Conservation (phyloP, 2,888 invertebrate species). For the Dryocosmus kuriphilus region DNA sequence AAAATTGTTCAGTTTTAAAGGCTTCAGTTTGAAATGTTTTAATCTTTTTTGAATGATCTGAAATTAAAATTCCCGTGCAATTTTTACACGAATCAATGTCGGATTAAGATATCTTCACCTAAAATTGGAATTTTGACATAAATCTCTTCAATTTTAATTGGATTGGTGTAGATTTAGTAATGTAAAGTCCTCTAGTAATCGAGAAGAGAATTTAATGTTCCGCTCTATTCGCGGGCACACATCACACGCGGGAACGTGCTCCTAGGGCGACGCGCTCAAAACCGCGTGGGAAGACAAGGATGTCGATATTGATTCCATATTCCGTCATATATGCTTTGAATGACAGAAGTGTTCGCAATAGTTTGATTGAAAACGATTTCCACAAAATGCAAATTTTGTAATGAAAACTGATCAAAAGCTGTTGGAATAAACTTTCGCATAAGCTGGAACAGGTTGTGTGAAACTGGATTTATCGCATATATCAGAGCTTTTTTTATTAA, state of each 20-base stretch:
- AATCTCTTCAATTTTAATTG: constrained; percentile 8
- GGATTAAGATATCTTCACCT: neutral
- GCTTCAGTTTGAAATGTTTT: too few species aligned
- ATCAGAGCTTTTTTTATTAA: neutral
- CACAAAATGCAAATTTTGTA: constrained; percentile 4
- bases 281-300: constrained; percentile 22
- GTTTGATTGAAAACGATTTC: neutral
- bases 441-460: neutral
- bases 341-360: neutral
- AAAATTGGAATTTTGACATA: constrained; percentile 2
- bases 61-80: neutral
- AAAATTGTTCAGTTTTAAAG: too few species aligned
- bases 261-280: too few species aligned
- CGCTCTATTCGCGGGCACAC: constrained; percentile 21
- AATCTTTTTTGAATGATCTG: neutral
- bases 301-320: constrained; percentile 25
- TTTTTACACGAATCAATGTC: neutral
- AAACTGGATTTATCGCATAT: neutral
- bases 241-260: constrained; percentile 25
- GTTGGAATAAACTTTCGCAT: neutral
- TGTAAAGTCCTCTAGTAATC: constrained; percentile 16
- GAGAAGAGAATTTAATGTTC: constrained; percentile 26
- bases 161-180: constrained; percentile 2
- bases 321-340: constrained; percentile 20
- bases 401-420: constrained; percentile 4